Evolutionary conservation across 2,888 invertebrate species (phyloP), one percentile per base, ranked within the genome.

Genomic region (Euzetes globulus): DNA sequence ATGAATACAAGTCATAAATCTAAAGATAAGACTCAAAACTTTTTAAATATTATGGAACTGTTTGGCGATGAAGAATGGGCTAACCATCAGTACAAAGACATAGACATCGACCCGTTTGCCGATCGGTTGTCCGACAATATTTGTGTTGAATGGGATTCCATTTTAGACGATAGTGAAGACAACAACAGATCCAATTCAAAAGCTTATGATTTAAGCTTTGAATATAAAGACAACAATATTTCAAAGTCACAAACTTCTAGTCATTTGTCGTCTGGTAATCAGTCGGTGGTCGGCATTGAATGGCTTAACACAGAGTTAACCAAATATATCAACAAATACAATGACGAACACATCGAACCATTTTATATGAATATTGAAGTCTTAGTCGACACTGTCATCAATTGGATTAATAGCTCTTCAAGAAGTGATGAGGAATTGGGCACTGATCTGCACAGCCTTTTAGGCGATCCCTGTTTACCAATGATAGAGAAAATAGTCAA

Each of bases 221-320:
- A 65, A 65, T 65, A 65, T 11, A 65, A 65, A 65, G 37, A 65
- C 13, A 60, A 27, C 19, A 52, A 52, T 52, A 63, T 25, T 19
- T 68, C 41, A 68, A 68, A 70, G 70, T 70, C 70, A 70, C 22
- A 70, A 22, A 45, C 45, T 17, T 70, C 70, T 70, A 70, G 70
- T 70, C 70, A 47, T 27, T 27, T n/a, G 37, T 19, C 47, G 13
- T n/a, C 45, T 25, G 47, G 15, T 11, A n/a, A n/a, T n/a, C n/a
- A n/a, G n/a, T n/a, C n/a, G n/a, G n/a, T n/a, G n/a, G n/a, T 17
- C 27, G 47, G 13, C 45, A 70, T 70, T 13, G 70, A 70, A 27
- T 70, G 45, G 47, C 25, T 70, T 45, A 70, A 70, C 47, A 47
- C 22, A 27, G 47, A 70, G 19, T 25, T 70, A 9, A 70, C 7